Base-by-base conservation (phyloP, 2,113 vertebrate genomes). In the Podiceps cristatus region DNA sequence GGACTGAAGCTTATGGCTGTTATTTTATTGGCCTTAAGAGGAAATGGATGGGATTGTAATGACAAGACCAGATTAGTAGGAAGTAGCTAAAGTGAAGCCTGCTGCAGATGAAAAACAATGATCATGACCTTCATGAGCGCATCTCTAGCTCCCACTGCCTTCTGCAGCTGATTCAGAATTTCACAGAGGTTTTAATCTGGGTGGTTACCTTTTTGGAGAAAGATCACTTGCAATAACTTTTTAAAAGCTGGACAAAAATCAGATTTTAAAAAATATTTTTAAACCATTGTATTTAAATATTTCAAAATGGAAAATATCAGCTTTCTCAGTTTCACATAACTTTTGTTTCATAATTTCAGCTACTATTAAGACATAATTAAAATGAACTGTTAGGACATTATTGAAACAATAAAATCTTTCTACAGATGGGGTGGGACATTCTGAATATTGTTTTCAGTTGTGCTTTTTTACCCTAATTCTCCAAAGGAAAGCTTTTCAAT, bases 401-500 rank as follows among this genome's bases (percentile, higher is more conserved):
- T 35, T 86, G 72, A 87, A 97, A 94, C 86, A 95, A 87, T 95
- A 87, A 94, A 94, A 85, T 85, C 69, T 94, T 96, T 96, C 89
- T 95, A 52, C 86, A 94, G 58, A 80, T 78, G 18, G 80, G 44
- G 27, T 78, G 64, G 52, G 28, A 87, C 44, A 78, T 78, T 91
- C 62, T 81, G 76, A 96, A 85, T 84, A 89, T 91, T 96, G 64
- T 81, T 96, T 94, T 86, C 56, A 87, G 47, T 95, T 96, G 31
- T 52, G 31, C 35, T 85, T 94, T 96, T 96, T 75, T 49, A 82
- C 40, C 7, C 56, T 87, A 78, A 64, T 75, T 93, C 64, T 89
- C 80, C 69, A 94, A 90, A 94, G 3, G 8, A 93, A 91, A 91
- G n/a, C 24, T 85, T 95, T 95, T 78, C 60, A 91, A 68, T 81